Base-by-base conservation (phyloP, 1,140 invertebrate species). In the Oryzaephilus surinamensis region DNA sequence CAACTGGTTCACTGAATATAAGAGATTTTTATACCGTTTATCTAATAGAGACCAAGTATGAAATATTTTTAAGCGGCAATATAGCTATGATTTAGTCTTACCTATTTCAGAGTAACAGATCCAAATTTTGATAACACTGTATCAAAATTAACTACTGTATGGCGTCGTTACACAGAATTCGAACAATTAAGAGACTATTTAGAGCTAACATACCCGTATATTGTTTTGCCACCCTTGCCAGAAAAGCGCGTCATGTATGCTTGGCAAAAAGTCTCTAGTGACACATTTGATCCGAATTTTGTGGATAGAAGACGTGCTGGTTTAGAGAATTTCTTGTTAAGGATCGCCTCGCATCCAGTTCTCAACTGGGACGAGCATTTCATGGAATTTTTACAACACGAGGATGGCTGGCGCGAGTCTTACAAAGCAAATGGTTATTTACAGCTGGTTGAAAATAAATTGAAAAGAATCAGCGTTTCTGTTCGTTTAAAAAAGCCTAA, bases 271-370 rank as follows among this genome's bases (percentile, higher is more conserved):
- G 64, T 73, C 6, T 69, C 76, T 2, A 80, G 76, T 26, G 84
- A 88, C 55, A 84, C 81, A 18, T 84, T 84, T 50, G 83, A 87
- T 62, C 80, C 83, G n/a, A 84, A 88, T 55, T 90, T 88, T 65
- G 74, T 90, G 32, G 85, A 88, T 57, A 68, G 84, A 14, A 66
- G 85, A 46, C 66, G 84, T 50, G 81, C 80, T 33, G 81, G 81
- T 1, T 65, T 90, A 23, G 85, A 90, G 72, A 86, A 84, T 60
- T 89, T 85, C 52, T 59, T 89, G 13, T 62, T 85, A 17, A 65
- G 84, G 41, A 69, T 85, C 26, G 81, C 82, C 3, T 76, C 79
- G 2, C 84, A 88, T 64, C 76, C 77, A 7, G 60, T 74, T 19
- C 60, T 89, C n/a, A 80, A 77, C 43, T 74, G 73, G 45, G 82